phyloP scores from a whole-genome alignment of 2,888 invertebrate species.

The Philereme vetulata region DNA sequence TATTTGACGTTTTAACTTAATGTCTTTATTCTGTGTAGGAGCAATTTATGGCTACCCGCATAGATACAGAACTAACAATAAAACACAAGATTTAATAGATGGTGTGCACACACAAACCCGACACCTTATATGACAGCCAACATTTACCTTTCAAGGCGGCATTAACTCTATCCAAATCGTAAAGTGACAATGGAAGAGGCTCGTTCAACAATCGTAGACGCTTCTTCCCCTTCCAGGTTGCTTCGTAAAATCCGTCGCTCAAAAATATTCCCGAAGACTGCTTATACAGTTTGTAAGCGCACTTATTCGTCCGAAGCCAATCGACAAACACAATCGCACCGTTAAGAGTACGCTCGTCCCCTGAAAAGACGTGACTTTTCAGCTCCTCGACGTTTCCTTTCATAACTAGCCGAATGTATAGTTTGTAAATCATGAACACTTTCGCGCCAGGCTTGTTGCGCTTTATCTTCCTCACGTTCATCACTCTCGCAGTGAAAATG shows the following conservation, averaged over 20 bases:
- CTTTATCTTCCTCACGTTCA: conserved; percentile 78
- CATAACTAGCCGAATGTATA: conserved; percentile 74
- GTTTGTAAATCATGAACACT: conserved; percentile 77
- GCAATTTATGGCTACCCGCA: conserved; percentile 29
- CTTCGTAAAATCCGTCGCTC: conserved; percentile 73
- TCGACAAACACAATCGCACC: conserved; percentile 76
- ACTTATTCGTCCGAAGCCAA: conserved; percentile 77
- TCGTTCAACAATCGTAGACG: conserved; percentile 76
- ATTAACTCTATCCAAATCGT: conserved; percentile 81
- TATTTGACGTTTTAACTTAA: conserved; percentile 31
- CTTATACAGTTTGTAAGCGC: conserved; percentile 76
- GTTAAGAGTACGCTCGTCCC: conserved; percentile 70
- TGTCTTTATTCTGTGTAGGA: conserved; percentile 31
- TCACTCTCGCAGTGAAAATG: conserved; percentile 78
- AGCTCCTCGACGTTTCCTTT: conserved; percentile 74
- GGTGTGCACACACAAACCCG: conserved; percentile 59
- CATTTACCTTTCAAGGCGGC: conserved; percentile 81
- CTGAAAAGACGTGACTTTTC: conserved; percentile 70
- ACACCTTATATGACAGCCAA: conserved; percentile 67
- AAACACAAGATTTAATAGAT: conserved; percentile 59
- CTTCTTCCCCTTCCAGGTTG: conserved; percentile 58
- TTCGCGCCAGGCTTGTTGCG: conserved; percentile 66
- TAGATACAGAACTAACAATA: conserved; percentile 45
- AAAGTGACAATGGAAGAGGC: conserved; percentile 78
- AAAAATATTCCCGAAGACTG: conserved; percentile 80